Conservation (phyloP, 2,888 invertebrate genomes). For the Drosophila villosipedis region DNA sequence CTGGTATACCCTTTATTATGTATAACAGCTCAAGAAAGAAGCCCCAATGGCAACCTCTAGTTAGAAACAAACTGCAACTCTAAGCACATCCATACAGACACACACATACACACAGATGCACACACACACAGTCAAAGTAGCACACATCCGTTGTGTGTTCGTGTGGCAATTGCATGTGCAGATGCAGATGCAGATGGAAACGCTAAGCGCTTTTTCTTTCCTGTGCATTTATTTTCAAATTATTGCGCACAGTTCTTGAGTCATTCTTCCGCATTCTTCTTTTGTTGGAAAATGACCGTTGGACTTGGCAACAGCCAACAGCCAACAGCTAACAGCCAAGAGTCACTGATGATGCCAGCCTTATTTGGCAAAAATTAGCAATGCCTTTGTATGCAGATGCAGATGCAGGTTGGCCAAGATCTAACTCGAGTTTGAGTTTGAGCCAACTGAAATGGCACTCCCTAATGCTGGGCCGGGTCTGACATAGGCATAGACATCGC, state of each 20-base stretch:
- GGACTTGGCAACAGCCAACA: constrained; percentile 50
- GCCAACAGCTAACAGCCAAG: background rate
- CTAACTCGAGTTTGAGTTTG: background rate
- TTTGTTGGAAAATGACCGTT: constrained; percentile 75
- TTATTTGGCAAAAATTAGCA: constrained; percentile 75
- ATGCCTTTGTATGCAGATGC: constrained; percentile 55
- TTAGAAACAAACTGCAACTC: constrained; percentile 4
- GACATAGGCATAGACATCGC: constrained; percentile 7
- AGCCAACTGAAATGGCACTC: constrained; percentile 49
- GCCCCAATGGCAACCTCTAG: constrained; percentile 19
- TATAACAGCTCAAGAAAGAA: background rate
- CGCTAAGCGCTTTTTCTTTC: constrained; percentile 71
- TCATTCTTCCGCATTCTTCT: constrained; percentile 83
- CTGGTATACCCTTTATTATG: background rate
- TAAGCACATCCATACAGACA: constrained; percentile 12
- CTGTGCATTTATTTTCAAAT: constrained; percentile 82
- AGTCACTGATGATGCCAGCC: constrained; percentile 45
- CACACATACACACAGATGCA: constrained; percentile 5
- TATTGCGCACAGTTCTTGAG: constrained; percentile 80
- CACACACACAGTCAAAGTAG: background rate
- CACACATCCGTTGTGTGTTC: constrained; percentile 37
- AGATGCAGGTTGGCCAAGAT: constrained; percentile 39
- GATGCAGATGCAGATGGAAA: constrained; percentile 65
- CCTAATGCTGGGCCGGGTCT: constrained; percentile 31
- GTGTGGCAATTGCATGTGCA: constrained; percentile 43